Base-by-base conservation (phyloP, 1,140 invertebrate species). In the Drosophila pseudoananassae region DNA sequence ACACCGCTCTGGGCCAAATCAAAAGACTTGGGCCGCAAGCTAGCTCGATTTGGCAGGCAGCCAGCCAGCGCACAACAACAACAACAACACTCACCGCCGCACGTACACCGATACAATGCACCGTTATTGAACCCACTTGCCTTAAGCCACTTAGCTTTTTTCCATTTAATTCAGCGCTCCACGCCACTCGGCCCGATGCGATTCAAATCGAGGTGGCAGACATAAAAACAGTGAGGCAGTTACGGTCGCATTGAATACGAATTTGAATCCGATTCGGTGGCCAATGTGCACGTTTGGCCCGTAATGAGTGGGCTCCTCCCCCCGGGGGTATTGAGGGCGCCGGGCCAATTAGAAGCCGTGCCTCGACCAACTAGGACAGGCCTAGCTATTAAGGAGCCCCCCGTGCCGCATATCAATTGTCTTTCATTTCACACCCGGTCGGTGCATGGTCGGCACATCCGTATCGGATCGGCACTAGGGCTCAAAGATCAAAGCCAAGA, bases 81-180 rank as follows among this genome's bases (percentile, higher is more conserved):
- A 46, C 1, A 46, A 20, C 43, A 63, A 40, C 15, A 9, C 15
- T 20, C 20, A 2, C 29, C 3, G 10, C 33, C 27, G 36, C 61
- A 74, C 77, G 71, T 73, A 79, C 49, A 31, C 25, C 46, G 52
- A 53, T 79, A 83, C 75, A 82, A 88, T 88, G 83, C 82, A 87
- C 82, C 83, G 82, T 87, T 87, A 85, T 82, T 84, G 81, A 85
- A 85, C 81, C 81, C 77, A 84, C 66, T 76, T 84, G 65, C 51
- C 65, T 33, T 60, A 76, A 61, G 66, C 63, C 74, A 71, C 65
- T 77, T 53, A 17, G 55, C n/a, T 51, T 51, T 59, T 23, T 59
- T 51, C 23, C 36, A 58, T 23, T 27, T 20, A 23, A 10, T 46
- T 45, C 15, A 45, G 8, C 56, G 15, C 17, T 12, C 12, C 33